phyloP scores from a whole-genome alignment of 2,113 vertebrate genomes.

The Edolisoma coerulescens region DNA sequence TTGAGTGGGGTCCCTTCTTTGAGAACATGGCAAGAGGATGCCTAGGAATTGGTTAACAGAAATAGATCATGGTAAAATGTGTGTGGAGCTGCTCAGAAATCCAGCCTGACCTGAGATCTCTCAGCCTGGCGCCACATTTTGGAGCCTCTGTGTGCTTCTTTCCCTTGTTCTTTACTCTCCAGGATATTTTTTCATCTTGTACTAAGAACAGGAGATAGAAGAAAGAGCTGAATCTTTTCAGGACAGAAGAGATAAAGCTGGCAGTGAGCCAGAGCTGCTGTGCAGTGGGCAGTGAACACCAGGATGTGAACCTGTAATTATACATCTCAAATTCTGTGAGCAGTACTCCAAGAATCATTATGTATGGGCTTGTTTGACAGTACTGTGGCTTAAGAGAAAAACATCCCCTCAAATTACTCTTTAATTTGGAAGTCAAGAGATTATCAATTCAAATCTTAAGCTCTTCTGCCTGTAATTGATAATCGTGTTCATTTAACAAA shows the following conservation, averaged over 20 bases:
- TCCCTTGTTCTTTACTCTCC: not conserved
- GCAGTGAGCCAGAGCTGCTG: not conserved
- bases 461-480: constrained; percentile 38
- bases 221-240: not conserved
- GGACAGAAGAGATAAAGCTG: not conserved
- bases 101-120: not conserved
- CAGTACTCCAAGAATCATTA: constrained; percentile 15
- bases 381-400: constrained; percentile 28
- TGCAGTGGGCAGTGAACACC: constrained; percentile 12
- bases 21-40: not conserved
- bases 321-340: not conserved
- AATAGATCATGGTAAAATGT: not conserved
- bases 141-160: not conserved
- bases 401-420: constrained; percentile 40
- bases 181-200: not conserved
- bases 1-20: not conserved
- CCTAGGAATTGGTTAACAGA: not conserved
- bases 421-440: constrained; percentile 56
- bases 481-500: constrained; percentile 5
- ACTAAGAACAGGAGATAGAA: not conserved
- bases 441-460: constrained; percentile 40
- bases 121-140: not conserved
- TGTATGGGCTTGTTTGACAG: not conserved
- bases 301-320: constrained; percentile 36
- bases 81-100: not conserved